Conservation (phyloP, 2,113 vertebrate species). For the Sturnus vulgaris region DNA sequence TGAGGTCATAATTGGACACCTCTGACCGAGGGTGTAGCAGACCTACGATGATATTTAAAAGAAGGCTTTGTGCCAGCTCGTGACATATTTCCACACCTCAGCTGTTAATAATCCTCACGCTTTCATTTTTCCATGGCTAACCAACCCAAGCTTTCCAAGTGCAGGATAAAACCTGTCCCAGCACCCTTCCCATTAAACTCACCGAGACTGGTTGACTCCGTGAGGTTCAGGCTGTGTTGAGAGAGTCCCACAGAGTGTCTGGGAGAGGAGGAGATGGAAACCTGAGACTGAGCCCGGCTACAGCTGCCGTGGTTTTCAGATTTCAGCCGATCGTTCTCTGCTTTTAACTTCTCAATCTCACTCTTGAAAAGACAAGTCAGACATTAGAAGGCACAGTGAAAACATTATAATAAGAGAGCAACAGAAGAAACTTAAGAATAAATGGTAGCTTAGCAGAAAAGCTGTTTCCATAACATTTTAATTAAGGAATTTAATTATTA, state of each 20-base stretch:
- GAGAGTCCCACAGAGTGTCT: constrained; percentile 78
- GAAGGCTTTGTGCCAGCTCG: constrained; percentile 57
- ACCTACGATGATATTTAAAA: constrained; percentile 25
- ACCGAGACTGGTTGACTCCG: constrained; percentile 95
- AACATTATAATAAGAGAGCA: neutral
- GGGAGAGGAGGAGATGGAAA: constrained; percentile 84
- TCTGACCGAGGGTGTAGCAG: constrained; percentile 6
- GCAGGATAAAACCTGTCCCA: constrained; percentile 35
- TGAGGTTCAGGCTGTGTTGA: constrained; percentile 91
- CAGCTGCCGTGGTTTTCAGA: constrained; percentile 85
- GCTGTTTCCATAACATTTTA: neutral
- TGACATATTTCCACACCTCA: constrained; percentile 41
- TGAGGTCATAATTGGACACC: constrained; percentile 60
- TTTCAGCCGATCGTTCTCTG: constrained; percentile 92
- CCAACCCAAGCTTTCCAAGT: neutral
- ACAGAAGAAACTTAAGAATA: neutral
- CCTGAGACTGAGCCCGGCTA: constrained; percentile 86
- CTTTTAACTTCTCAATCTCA: constrained; percentile 95
- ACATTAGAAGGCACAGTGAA: neutral
- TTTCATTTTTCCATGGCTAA: constrained; percentile 29
- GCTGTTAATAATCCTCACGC: neutral
- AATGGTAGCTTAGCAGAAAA: neutral
- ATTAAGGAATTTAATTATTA: neutral
- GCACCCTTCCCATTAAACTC: constrained; percentile 29
- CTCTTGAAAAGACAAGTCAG: constrained; percentile 68